Conservation (phyloP, 2,888 invertebrate species). For the Dasysyrphus albostriatus region DNA sequence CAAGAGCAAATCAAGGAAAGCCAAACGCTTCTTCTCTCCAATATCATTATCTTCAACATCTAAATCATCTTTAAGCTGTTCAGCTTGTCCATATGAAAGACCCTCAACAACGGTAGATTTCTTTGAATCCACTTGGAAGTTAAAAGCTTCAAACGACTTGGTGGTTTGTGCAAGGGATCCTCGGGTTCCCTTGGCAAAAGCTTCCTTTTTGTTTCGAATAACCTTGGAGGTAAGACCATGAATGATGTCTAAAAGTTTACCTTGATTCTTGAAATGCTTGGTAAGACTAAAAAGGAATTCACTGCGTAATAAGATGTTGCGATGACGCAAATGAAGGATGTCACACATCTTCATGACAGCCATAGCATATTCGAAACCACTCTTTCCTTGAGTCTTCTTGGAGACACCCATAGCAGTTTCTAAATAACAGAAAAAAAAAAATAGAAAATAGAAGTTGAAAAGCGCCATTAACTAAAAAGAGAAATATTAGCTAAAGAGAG, state of each 20-base stretch:
- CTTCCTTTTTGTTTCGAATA: constrained; percentile 90
- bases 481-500: no score
- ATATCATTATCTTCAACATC: constrained; percentile 91
- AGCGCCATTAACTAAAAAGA: background rate
- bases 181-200: constrained; percentile 88
- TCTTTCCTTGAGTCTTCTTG: constrained; percentile 91
- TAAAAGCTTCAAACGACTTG: constrained; percentile 68
- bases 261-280: constrained; percentile 90
- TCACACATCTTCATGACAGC: constrained; percentile 96
- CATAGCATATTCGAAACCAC: constrained; percentile 93
- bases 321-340: constrained; percentile 92
- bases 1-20: constrained; percentile 94
- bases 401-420: constrained; percentile 96
- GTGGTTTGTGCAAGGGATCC: constrained; percentile 81
- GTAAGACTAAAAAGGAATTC: constrained; percentile 91
- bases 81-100: constrained; percentile 89
- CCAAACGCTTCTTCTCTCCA: constrained; percentile 92
- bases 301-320: constrained; percentile 91
- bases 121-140: constrained; percentile 70
- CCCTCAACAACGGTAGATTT: constrained; percentile 85
- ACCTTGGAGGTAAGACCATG: constrained; percentile 93
- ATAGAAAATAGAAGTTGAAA: background rate
- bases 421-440: constrained; percentile 79
- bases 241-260: constrained; percentile 89
- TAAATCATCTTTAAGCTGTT: constrained; percentile 91